A percentile compares a stretch with the other conserved stretches of the same genome.
phyloP scores from a whole-genome alignment of 1,140 invertebrate genomes.

The Drosophila pachea region DNA sequence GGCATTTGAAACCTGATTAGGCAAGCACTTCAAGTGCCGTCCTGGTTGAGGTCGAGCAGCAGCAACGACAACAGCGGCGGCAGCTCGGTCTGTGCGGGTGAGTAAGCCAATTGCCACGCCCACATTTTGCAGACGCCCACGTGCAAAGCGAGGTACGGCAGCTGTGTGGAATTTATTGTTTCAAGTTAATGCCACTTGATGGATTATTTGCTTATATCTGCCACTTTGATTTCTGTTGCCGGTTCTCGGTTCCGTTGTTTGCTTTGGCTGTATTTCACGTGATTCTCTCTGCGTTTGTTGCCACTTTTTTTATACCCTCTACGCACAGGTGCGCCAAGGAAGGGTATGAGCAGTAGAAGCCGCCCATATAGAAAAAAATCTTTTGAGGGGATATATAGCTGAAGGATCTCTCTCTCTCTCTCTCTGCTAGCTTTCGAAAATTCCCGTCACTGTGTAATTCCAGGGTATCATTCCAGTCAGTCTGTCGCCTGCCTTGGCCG shows the following conservation, averaged over 20 bases:
- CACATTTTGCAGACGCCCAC: not conserved
- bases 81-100: not conserved
- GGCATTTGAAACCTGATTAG: slow-evolving; percentile 74
- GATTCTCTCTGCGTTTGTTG: not conserved
- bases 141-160: slow-evolving; percentile 12
- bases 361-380: too few relatives aligned
- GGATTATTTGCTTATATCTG: slow-evolving; percentile 73
- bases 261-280: slow-evolving; percentile 4
- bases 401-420: too few relatives aligned
- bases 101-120: slow-evolving; percentile 43
- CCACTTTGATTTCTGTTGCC: slow-evolving; percentile 61
- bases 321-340: not conserved
- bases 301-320: not conserved
- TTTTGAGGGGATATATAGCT: too few relatives aligned
- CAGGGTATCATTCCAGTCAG: not conserved
- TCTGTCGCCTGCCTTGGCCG: not conserved
- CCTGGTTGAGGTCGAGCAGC: slow-evolving; percentile 19
- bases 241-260: slow-evolving; percentile 15
- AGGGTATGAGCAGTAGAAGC: not conserved
- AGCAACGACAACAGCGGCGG: not conserved
- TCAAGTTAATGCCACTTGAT: slow-evolving; percentile 78
- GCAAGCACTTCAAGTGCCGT: slow-evolving; percentile 70
- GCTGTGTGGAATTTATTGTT: slow-evolving; percentile 74
- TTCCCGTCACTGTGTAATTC: not conserved
- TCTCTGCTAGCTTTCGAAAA: not conserved